Conservation (phyloP, 2,113 vertebrate genomes). For the Callithrix jacchus region DNA sequence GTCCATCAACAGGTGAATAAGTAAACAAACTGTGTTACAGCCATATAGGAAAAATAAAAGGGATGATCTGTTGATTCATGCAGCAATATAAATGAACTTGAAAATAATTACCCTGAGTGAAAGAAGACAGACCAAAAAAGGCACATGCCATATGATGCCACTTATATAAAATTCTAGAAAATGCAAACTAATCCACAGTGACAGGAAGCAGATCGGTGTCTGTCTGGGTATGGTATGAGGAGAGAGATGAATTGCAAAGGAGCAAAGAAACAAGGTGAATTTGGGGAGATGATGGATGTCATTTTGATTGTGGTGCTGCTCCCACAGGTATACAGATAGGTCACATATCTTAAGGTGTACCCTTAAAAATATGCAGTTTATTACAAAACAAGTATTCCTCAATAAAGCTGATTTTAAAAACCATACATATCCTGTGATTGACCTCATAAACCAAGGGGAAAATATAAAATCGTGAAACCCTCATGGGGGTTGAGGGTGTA, state of each 20-base stretch:
- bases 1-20: background rate
- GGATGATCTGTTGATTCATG: background rate
- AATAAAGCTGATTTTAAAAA: background rate
- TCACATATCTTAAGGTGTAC: background rate
- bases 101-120: background rate
- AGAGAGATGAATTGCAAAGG: background rate
- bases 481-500: background rate
- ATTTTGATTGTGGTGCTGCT: background rate
- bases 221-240: background rate
- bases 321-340: background rate
- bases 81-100: background rate
- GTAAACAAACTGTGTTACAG: background rate
- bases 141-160: background rate
- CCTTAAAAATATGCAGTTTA: conserved; percentile 4
- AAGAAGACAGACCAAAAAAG: conserved; percentile 1
- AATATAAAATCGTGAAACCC: background rate
- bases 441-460: background rate
- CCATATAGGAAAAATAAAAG: background rate
- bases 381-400: background rate
- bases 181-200: background rate
- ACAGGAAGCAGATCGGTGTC: background rate
- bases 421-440: background rate
- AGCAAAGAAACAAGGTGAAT: background rate
- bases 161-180: conserved; percentile 23
- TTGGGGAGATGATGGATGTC: background rate